Evolutionary conservation across 2,888 invertebrate genomes (phyloP), one percentile per base, ranked within the genome.

Genomic region (Phorcus lineatus): DNA sequence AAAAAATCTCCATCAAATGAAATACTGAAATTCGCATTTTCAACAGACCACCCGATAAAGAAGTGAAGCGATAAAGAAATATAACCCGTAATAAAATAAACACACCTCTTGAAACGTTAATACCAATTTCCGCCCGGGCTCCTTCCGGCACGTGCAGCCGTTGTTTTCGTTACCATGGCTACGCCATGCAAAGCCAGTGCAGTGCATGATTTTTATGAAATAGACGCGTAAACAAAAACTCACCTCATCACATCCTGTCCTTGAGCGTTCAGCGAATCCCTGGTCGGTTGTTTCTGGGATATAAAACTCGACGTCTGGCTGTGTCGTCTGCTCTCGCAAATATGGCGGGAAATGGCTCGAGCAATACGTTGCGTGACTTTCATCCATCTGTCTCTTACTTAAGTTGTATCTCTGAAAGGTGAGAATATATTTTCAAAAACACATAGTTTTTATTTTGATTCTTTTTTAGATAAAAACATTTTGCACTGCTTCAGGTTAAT

Each of bases 261-360:
- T 62, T 24, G 62, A 6, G 24, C 7, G 9, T 62, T 47, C 47
- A 47, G 47, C 47, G 47, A 47, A 47, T 47, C 47, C 47, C 47
- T 9, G 47, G 47, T 47, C 47, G 47, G 1, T 47, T 47, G 47
- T 1, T 4, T 47, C 11, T 6, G 47, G 13, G 47, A 47, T 47
- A 47, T 47, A 47, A 47, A 11, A 47, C 47, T 47, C 47, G 11
- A 47, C 47, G 6, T 47, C 16, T 13, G 62, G 28, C 28, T 62
- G 62, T 24, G 62, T 62, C 62, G 62, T 62, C 62, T 62, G 62
- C 62, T 62, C 62, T 28, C 28, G 62, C 24, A 28, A 62, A 62
- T 28, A 62, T 62, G 62, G 62, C 62, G 62, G 62, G 62, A 62
- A 62, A 62, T 62, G 62, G 24, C 62, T 0, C 16, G 62, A 24